These are phyloP conservation scores for Physella acuta DNA, from an alignment of 1,140 invertebrate genomes.

Conservation along the genomic window DNA sequence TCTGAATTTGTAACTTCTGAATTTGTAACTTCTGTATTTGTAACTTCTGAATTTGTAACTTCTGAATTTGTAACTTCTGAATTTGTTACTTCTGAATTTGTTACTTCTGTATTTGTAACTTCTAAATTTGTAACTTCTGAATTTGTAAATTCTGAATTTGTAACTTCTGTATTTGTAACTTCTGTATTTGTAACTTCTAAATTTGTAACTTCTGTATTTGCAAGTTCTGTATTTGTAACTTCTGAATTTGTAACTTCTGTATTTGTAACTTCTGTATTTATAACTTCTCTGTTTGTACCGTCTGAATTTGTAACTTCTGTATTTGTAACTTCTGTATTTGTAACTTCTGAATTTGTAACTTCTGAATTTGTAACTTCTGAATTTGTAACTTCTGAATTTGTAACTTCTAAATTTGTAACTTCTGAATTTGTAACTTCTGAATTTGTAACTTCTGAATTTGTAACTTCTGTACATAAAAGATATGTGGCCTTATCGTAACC, in stretches of 20 bases:
- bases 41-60: background rate
- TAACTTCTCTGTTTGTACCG: background rate
- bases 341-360: background rate
- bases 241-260: background rate
- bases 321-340: background rate
- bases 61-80: background rate
- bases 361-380: background rate
- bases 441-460: too few species aligned
- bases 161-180: background rate
- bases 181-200: background rate
- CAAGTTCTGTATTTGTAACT: background rate
- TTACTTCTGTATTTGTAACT: background rate
- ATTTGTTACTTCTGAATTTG: background rate
- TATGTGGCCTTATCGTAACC: too few species aligned
- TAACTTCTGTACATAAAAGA: too few species aligned
- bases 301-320: background rate
- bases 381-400: background rate
- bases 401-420: background rate
- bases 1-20: background rate
- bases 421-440: too few species aligned
- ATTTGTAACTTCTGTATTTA: background rate
- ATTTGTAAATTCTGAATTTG: background rate
- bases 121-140: too few species aligned
- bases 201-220: background rate
- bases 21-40: background rate